Evolutionary conservation across 2,113 vertebrate genomes (phyloP).

Genomic region (Hydrolagus affinis): DNA sequence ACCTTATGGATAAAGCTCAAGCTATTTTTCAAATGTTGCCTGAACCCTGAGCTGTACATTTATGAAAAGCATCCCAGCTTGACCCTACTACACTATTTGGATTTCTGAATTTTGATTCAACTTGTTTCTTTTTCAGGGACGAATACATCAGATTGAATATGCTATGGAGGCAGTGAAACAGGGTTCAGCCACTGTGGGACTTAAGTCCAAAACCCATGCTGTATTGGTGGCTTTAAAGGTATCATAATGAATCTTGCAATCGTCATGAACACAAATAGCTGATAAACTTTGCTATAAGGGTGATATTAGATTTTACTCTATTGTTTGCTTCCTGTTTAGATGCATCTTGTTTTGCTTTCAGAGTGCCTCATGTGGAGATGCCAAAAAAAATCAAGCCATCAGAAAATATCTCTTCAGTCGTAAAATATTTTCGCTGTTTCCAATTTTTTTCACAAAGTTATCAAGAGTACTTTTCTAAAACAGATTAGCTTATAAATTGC

Average conservation of each 20-base stretch:
- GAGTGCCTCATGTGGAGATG: neutral
- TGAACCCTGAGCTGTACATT: neutral
- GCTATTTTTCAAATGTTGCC: neutral
- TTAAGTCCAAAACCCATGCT: conserved; percentile 82
- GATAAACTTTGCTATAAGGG: neutral
- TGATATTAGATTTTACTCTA: neutral
- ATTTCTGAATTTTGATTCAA: neutral
- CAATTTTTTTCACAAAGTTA: no score
- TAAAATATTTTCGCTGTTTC: no score
- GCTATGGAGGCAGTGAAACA: conserved; percentile 98
- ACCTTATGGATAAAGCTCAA: neutral
- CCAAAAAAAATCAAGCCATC: neutral
- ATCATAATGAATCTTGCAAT: conserved; percentile 33
- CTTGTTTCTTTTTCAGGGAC: conserved; percentile 55
- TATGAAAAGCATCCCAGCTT: neutral
- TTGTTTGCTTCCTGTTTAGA: neutral
- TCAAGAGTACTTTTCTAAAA: no score
- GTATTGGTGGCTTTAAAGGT: conserved; percentile 94
- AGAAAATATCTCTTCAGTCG: no score
- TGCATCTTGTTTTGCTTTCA: neutral
- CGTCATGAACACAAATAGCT: neutral
- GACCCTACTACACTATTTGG: neutral
- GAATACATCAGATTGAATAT: conserved; percentile 97
- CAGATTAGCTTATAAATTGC: no score
- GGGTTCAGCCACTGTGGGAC: conserved; percentile 90